phyloP scores from a whole-genome alignment of 2,888 invertebrate genomes.

The Eristalinus sepulchralis region DNA sequence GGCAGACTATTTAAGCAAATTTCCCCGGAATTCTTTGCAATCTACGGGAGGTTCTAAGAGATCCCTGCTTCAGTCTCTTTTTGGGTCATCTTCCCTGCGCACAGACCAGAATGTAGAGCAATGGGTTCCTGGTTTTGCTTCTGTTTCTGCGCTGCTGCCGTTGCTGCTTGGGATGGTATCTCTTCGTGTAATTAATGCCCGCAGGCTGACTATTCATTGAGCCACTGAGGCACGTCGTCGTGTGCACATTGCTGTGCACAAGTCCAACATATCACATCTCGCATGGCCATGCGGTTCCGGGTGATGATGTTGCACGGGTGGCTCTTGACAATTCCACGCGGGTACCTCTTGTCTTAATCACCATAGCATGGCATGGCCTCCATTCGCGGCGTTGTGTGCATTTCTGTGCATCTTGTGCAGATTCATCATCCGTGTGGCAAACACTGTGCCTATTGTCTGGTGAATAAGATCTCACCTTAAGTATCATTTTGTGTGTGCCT shows the following conservation, averaged over 20 bases:
- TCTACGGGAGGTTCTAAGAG: background rate
- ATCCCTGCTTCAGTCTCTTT: background rate
- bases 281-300: constrained; percentile 52
- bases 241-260: constrained; percentile 42
- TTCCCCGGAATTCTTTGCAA: background rate
- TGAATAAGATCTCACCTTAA: constrained; percentile 58
- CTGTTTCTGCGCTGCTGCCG: too few species aligned
- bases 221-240: constrained; percentile 29
- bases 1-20: background rate
- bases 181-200: constrained; percentile 53
- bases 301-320: constrained; percentile 56
- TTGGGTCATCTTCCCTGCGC: background rate
- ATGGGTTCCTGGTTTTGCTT: too few species aligned
- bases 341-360: constrained; percentile 46
- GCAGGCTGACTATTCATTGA: constrained; percentile 51
- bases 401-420: constrained; percentile 12
- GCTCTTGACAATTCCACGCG: constrained; percentile 58
- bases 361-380: constrained; percentile 12
- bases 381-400: constrained; percentile 4
- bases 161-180: constrained; percentile 38
- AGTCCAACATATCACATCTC: constrained; percentile 50
- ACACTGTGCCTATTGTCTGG: constrained; percentile 54
- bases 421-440: constrained; percentile 37
- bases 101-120: constrained; percentile 32
- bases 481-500: constrained; percentile 30